phyloP scores from a whole-genome alignment of 2,113 vertebrate species.

The Atherinomorus stipes region DNA sequence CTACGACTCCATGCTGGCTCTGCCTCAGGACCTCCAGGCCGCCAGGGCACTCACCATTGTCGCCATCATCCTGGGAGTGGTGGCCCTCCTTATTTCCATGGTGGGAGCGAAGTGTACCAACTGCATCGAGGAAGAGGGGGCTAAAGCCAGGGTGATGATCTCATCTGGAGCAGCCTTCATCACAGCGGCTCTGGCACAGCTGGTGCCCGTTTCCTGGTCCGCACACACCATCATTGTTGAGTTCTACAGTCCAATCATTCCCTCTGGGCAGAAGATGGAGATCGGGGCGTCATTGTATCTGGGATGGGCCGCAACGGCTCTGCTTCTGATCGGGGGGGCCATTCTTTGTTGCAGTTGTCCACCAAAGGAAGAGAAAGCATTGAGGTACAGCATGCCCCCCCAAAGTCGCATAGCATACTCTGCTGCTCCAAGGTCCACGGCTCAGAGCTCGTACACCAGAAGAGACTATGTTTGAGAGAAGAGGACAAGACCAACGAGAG shows the following conservation, averaged over 20 bases:
- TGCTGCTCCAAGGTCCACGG: conserved; percentile 82
- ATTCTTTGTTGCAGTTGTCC: conserved; percentile 95
- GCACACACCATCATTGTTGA: conserved; percentile 90
- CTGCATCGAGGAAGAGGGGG: conserved; percentile 89
- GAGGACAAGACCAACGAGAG: neutral
- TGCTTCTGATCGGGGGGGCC: conserved; percentile 88
- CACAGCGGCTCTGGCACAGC: conserved; percentile 82
- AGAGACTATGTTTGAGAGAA: conserved; percentile 91
- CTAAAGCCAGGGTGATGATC: conserved; percentile 92
- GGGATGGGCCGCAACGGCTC: conserved; percentile 89
- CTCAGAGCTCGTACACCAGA: conserved; percentile 85
- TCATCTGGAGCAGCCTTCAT: conserved; percentile 88
- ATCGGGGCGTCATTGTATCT: conserved; percentile 90
- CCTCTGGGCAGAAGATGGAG: conserved; percentile 88
- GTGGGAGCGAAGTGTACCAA: conserved; percentile 95
- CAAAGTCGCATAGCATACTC: conserved; percentile 87
- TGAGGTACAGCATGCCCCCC: conserved; percentile 76
- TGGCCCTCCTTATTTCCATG: conserved; percentile 88
- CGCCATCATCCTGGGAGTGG: conserved; percentile 85
- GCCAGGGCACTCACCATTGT: conserved; percentile 90
- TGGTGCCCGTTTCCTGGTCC: conserved; percentile 94
- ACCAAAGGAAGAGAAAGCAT: conserved; percentile 79
- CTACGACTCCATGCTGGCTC: conserved; percentile 92
- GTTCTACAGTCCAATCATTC: conserved; percentile 90
- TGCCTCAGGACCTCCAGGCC: conserved; percentile 91